Conservation (phyloP, 30 jellyfish, hydroid and myxozoan species). For the Rhopilema esculentum region DNA sequence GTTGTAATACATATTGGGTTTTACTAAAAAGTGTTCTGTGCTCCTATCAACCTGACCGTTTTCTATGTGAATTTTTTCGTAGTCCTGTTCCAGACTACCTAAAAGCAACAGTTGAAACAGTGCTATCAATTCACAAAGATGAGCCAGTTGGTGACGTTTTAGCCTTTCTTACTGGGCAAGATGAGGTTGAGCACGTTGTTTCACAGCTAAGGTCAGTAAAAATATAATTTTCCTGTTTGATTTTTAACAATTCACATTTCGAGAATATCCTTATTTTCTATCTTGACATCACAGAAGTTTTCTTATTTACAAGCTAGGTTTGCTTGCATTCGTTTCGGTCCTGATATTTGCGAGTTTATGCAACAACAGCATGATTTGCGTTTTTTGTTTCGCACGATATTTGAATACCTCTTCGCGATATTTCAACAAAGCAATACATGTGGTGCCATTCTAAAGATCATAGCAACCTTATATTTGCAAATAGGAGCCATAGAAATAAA, state of each 20-base stretch:
- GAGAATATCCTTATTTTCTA: not conserved
- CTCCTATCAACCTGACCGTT: not conserved
- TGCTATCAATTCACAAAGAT: constrained; percentile 80
- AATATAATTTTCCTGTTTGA: too few species aligned
- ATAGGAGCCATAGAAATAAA: too few species aligned
- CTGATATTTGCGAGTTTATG: too few species aligned
- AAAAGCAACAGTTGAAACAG: constrained; percentile 90
- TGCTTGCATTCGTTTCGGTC: too few species aligned
- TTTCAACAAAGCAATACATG: too few species aligned
- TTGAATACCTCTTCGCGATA: too few species aligned
- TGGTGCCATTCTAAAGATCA: too few species aligned
- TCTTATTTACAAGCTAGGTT: not conserved
- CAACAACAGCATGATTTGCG: not conserved
- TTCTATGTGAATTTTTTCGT: too few species aligned
- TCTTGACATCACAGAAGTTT: not conserved
- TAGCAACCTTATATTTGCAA: too few species aligned
- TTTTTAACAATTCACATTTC: not conserved
- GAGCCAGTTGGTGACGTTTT: constrained; percentile 93
- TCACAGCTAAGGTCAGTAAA: constrained; percentile 47
- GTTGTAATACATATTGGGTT: too few species aligned
- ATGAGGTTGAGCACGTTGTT: constrained; percentile 80
- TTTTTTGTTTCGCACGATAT: not conserved
- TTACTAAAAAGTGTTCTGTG: not conserved
- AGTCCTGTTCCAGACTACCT: constrained; percentile 91
- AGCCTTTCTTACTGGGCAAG: constrained; percentile 98